Evolutionary conservation across 2,888 invertebrate genomes (phyloP), one percentile per base, ranked within the genome.

Genomic region (Drosophila rellima): DNA sequence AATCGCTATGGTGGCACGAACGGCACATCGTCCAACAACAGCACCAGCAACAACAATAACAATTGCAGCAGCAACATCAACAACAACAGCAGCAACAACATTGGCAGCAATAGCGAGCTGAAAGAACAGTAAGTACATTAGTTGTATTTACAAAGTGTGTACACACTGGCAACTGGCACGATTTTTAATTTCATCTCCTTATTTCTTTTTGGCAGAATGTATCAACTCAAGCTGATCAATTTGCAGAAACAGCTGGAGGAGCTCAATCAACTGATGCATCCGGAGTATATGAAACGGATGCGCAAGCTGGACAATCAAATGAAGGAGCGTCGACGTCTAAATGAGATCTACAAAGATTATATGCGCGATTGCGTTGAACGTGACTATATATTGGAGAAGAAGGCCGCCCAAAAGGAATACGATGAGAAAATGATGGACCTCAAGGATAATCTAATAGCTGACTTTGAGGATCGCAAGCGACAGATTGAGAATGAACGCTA

Each of bases 381-480:
- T 64, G 98, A 98, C 88, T 98, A 96, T 89, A 94, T 96, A 73
- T 94, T 95, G 37, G 98, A 99, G 90, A 97, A 97, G 90, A 96
- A 96, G 91, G 96, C 96, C 10, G 96, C 98, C 0, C 96, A 95
- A 0, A 97, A 97, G 91, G 98, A 99, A 90, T 98, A 97, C 93
- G 98, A 98, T 89, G 98, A 99, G 89, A 98, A 98, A 92, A 98
- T 98, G 92, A 88, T 91, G 65, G 98, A 98, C 91, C 93, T 98
- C 17, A 95, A 96, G 82, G 98, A 98, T 92, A 98, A 96, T 92
- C 93, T 99, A 37, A 94, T 99, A 29, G 95, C 95, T 33, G 98
- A 99, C 92, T 95, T 98, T 91, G 98, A 98, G 90, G 98, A 99
- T 85, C 98, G 98, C 90, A 94, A 96, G 88, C 96, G 96, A 84